Evolutionary conservation across 1,140 invertebrate genomes (phyloP).

Genomic region (Ceratosolen solmsi): DNA sequence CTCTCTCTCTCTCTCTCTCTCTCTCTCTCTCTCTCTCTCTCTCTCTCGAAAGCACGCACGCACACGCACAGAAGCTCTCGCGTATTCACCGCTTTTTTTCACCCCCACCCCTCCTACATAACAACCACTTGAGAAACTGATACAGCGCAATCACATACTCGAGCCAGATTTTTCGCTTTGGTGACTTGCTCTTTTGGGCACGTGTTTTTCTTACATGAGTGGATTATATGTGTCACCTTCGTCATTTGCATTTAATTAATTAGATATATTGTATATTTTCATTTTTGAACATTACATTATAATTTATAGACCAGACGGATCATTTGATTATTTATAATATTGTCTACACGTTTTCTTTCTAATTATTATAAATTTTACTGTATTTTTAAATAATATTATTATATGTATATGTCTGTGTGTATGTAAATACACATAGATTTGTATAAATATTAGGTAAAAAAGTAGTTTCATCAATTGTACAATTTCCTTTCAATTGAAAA

Average conservation of each 20-base stretch:
- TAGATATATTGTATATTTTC: neutral
- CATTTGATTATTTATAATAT: too few species aligned
- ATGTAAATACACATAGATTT: too few species aligned
- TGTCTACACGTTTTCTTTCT: too few species aligned
- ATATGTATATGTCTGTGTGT: too few species aligned
- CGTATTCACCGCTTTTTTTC: too few species aligned
- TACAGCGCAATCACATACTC: constrained; percentile 26
- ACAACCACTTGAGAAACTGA: constrained; percentile 47
- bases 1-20: neutral
- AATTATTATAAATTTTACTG: neutral
- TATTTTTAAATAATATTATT: neutral
- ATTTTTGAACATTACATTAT: neutral
- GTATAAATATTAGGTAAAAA: too few species aligned
- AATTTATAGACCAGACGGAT: too few species aligned
- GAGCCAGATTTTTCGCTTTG: constrained; percentile 28
- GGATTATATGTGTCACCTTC: neutral
- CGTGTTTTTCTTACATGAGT: constrained; percentile 21
- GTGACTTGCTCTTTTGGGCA: constrained; percentile 39
- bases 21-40: neutral
- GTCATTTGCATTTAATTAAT: neutral
- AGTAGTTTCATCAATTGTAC: too few species aligned
- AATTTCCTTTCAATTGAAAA: too few species aligned
- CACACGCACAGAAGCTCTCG: too few species aligned
- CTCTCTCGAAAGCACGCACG: neutral
- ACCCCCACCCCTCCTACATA: neutral